Percentiles rank a stretch among this genome's conserved stretches.
phyloP scores from a whole-genome alignment of 1,140 invertebrate genomes.

The Penaeus chinensis region DNA sequence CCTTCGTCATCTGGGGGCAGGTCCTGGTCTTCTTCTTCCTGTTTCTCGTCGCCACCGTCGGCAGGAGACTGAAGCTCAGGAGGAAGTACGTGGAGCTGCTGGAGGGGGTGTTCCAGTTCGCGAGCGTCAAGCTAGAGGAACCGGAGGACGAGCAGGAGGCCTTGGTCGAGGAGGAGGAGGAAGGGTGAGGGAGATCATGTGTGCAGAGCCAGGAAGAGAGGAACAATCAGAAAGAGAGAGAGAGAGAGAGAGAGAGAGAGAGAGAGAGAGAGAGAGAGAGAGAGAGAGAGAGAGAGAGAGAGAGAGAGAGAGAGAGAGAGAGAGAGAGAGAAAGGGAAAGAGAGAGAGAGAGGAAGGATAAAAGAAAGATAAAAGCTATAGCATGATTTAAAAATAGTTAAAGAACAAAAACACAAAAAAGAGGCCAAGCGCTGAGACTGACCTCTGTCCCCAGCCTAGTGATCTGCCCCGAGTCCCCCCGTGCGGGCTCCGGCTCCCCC shows the following conservation, averaged over 20 bases:
- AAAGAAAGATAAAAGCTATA: no score
- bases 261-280: conserved; percentile 2
- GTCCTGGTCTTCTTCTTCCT: conserved; percentile 45
- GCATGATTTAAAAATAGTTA: no score
- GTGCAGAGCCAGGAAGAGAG: not conserved
- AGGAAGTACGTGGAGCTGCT: conserved; percentile 49
- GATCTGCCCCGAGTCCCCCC: conserved; percentile 36
- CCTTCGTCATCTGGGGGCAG: conserved; percentile 46
- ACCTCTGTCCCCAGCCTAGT: conserved; percentile 1
- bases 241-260: not conserved
- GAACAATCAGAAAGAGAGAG: not conserved
- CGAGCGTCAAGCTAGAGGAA: conserved; percentile 42
- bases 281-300: not conserved
- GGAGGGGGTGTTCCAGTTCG: conserved; percentile 47
- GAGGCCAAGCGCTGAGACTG: no score
- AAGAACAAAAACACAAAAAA: no score
- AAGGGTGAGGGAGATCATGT: not conserved
- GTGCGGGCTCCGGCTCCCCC: conserved; percentile 1
- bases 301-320: not conserved
- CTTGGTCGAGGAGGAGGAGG: not conserved
- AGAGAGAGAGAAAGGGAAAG: not conserved
- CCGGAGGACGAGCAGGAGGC: conserved; percentile 24
- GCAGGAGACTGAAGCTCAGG: conserved; percentile 44
- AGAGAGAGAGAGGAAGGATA: no score
- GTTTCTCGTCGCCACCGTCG: conserved; percentile 38